A percentile compares a stretch with the other conserved stretches of the same genome.
Evolutionary conservation across 2,888 invertebrate genomes (phyloP).

Genomic region (Mycalesis mineus): DNA sequence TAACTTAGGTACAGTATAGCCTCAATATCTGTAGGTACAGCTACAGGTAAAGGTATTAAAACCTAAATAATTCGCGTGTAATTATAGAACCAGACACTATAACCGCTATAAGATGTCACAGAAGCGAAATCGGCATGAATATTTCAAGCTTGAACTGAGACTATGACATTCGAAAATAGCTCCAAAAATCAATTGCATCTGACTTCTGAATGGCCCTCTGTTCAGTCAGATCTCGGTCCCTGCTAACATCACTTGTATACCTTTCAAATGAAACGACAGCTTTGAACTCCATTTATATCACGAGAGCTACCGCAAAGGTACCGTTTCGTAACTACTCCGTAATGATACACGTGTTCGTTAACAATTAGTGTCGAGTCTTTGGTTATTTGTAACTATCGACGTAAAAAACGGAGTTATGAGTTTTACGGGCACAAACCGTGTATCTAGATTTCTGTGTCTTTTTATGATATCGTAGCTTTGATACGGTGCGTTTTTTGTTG

Average conservation of each 20-base stretch:
- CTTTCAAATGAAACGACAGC: conserved; percentile 1
- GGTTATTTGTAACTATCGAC: no score
- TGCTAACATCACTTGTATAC: conserved; percentile 42
- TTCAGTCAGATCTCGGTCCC: conserved; percentile 57
- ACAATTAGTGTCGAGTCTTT: no score
- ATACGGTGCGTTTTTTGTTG: no score
- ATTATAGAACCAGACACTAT: no score
- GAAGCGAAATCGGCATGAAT: background rate
- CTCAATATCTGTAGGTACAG: no score
- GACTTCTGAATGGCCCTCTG: conserved; percentile 47
- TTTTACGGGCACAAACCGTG: background rate
- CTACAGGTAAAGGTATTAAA: no score
- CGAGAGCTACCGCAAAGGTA: background rate
- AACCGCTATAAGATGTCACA: no score
- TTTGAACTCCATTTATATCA: background rate
- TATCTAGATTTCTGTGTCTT: background rate
- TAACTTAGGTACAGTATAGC: no score
- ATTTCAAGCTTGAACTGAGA: background rate
- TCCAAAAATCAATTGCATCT: conserved; percentile 66
- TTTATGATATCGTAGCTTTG: no score
- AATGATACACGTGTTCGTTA: background rate
- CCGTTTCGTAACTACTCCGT: background rate
- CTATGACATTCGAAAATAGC: conserved; percentile 61
- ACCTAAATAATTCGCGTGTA: no score
- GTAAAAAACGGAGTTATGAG: no score